These are phyloP conservation scores for Calypte anna DNA, from an alignment of 2,113 vertebrate genomes.

Conservation along the genomic window DNA sequence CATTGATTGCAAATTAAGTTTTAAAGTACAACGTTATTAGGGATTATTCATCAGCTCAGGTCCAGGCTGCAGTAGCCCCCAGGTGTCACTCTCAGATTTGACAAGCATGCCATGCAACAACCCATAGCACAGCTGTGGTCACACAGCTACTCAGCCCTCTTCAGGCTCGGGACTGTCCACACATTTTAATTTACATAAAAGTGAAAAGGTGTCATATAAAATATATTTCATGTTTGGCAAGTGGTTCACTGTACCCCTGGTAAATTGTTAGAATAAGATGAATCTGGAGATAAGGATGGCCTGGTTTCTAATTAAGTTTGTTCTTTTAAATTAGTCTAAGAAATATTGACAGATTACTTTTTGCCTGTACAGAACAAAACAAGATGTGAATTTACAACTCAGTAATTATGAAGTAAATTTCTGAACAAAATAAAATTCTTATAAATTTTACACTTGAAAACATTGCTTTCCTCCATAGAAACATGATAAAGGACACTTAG, in stretches of 20 bases:
- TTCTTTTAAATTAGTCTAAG: background rate
- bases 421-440: background rate
- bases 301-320: background rate
- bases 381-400: background rate
- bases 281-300: background rate
- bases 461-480: background rate
- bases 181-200: background rate
- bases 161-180: background rate
- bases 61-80: background rate
- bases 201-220: background rate
- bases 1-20: background rate
- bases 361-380: background rate
- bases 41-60: background rate
- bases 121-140: background rate
- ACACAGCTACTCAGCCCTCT: background rate
- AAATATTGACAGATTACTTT: background rate
- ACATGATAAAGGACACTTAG: background rate
- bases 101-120: background rate
- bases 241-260: background rate
- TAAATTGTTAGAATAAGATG: background rate
- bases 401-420: background rate
- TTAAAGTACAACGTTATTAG: background rate
- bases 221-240: background rate
- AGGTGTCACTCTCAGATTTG: constrained; percentile 1
- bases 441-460: background rate